phyloP scores from a whole-genome alignment of 35 echinoderm and acorn worm genomes.

The Apostichopus californicus region DNA sequence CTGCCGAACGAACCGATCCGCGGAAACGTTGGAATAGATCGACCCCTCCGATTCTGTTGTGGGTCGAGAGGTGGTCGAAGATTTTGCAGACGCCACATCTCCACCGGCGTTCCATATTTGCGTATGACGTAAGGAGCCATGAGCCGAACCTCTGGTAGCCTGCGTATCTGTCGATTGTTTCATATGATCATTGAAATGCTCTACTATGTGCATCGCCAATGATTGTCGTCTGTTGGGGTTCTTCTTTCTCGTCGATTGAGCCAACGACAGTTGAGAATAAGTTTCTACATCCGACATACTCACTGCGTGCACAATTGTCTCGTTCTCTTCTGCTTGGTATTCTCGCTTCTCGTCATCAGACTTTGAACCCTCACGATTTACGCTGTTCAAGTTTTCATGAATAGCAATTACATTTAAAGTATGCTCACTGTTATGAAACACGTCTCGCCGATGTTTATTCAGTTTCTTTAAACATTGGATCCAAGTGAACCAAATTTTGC shows the following conservation, averaged over 20 bases:
- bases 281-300: not conserved
- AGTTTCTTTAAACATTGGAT: slow-evolving; percentile 53
- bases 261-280: not conserved
- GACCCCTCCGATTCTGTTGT: slow-evolving; percentile 8
- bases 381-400: not conserved
- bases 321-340: not conserved
- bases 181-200: slow-evolving; percentile 33
- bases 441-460: slow-evolving; percentile 31
- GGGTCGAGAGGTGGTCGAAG: not conserved
- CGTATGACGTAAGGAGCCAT: not conserved
- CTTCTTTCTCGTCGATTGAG: not conserved
- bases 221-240: not conserved
- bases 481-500: slow-evolving; percentile 73
- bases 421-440: not conserved
- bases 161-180: not conserved
- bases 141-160: not conserved
- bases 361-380: not conserved
- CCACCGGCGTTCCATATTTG: not conserved
- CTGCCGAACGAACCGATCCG: slow-evolving; percentile 13
- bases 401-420: not conserved
- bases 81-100: not conserved
- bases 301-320: not conserved
- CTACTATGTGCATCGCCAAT: slow-evolving; percentile 16
- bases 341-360: not conserved
- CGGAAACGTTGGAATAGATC: not conserved